phyloP scores from a whole-genome alignment of 2,797 vertebrate species.

The Hemibagrus guttatus region DNA sequence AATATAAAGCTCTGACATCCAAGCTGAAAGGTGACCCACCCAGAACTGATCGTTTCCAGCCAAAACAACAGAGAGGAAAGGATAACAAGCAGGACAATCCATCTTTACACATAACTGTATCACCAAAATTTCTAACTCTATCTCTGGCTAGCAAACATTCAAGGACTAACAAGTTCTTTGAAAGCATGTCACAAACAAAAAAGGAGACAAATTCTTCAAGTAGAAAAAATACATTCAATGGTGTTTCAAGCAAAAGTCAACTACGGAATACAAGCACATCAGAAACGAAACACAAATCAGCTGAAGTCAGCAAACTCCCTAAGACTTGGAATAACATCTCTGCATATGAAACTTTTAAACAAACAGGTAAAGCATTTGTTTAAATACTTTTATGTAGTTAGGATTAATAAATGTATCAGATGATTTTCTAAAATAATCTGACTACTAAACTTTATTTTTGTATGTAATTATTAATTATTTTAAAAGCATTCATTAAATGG shows the following conservation, averaged over 20 bases:
- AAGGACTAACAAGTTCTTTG: not conserved
- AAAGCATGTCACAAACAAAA: not conserved
- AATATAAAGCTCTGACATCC: not conserved
- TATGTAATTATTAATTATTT: too few species aligned
- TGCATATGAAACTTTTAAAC: not conserved
- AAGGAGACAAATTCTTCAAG: not conserved
- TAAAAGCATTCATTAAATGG: not conserved
- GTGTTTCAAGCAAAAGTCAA: not conserved
- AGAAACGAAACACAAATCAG: not conserved
- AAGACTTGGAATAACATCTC: not conserved
- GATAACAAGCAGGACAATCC: not conserved
- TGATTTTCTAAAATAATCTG: not conserved
- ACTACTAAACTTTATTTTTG: not conserved
- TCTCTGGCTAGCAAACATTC: not conserved
- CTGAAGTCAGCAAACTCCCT: not conserved
- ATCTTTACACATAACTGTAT: not conserved
- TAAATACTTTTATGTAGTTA: not conserved
- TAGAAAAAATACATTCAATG: not conserved
- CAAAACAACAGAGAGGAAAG: constrained; percentile 20
- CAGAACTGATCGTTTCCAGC: constrained; percentile 9
- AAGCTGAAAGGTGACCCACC: not conserved
- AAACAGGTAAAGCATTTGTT: not conserved
- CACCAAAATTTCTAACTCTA: not conserved
- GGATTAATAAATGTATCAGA: not conserved
- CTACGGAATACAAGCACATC: not conserved